Percentiles rank a stretch among this genome's conserved stretches.
These are phyloP conservation scores for Sinonovacula constricta DNA, from an alignment of 1,140 invertebrate species.

Conservation along the genomic window DNA sequence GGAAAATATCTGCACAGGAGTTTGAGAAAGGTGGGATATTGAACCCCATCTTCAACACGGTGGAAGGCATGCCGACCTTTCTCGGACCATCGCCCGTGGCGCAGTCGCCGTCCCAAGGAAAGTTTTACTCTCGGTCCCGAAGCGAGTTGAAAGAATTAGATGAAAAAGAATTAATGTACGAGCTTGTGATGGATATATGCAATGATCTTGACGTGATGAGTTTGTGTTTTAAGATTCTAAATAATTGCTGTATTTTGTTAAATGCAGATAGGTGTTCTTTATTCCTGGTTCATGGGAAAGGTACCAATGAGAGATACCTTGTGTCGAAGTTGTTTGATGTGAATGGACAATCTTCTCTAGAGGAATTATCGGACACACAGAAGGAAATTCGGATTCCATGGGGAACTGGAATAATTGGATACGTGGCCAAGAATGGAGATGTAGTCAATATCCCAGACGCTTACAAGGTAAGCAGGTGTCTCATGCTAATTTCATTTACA, in stretches of 20 bases:
- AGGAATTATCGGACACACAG: conserved; percentile 91
- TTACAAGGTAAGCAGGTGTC: conserved; percentile 91
- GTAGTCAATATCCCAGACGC: conserved; percentile 97
- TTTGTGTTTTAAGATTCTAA: conserved; percentile 96
- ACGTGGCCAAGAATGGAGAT: conserved; percentile 94
- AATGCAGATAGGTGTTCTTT: conserved; percentile 95
- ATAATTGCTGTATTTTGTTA: conserved; percentile 94
- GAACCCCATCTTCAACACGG: conserved; percentile 92
- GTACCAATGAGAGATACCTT: conserved; percentile 81
- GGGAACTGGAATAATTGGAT: conserved; percentile 92
- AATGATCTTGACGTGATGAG: conserved; percentile 96
- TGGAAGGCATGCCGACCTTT: conserved; percentile 94
- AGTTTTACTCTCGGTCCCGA: conserved; percentile 76
- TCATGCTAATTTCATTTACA: too few species aligned
- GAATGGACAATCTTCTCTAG: conserved; percentile 82
- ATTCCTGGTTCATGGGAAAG: conserved; percentile 90
- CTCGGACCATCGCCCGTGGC: conserved; percentile 79
- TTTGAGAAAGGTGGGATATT: conserved; percentile 94
- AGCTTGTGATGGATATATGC: conserved; percentile 97
- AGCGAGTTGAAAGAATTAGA: conserved; percentile 92
- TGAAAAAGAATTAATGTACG: conserved; percentile 96
- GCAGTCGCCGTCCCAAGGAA: conserved; percentile 58
- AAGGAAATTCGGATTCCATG: conserved; percentile 94
- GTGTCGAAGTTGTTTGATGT: conserved; percentile 97
- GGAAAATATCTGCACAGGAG: conserved; percentile 97